phyloP scores from a whole-genome alignment of 2,797 vertebrate genomes.

The Gallirallus australis region DNA sequence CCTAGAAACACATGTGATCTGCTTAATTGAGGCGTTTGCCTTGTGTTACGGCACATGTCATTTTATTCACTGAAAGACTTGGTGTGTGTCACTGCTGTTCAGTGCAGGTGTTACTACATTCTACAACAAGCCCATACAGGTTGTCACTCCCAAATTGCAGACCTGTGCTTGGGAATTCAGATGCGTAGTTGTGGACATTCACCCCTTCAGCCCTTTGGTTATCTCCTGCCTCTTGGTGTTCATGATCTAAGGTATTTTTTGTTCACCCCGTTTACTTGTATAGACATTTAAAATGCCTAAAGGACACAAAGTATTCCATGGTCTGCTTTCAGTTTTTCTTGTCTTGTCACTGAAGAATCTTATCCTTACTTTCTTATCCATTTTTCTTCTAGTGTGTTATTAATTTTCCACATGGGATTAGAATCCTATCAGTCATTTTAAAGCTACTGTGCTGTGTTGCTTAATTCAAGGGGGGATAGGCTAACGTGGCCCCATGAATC shows the following conservation, averaged over 20 bases:
- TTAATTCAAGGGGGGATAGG: not conserved
- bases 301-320: not conserved
- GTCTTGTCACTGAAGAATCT: not conserved
- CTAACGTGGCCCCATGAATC: not conserved
- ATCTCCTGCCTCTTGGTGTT: not conserved
- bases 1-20: not conserved
- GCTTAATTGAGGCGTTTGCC: not conserved
- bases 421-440: not conserved
- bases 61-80: not conserved
- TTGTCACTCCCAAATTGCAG: not conserved
- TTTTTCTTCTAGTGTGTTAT: not conserved
- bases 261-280: not conserved
- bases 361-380: not conserved
- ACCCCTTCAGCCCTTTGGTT: fast-evolving
- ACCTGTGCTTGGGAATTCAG: not conserved
- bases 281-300: not conserved
- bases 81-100: not conserved
- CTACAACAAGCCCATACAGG: not conserved
- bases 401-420: not conserved
- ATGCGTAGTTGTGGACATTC: not conserved
- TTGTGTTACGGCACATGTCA: not conserved
- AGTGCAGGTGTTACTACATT: not conserved
- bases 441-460: not conserved
- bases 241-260: not conserved
- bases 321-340: not conserved